phyloP scores from a whole-genome alignment of 2,113 vertebrate species.

The Mormoops blainvillei region DNA sequence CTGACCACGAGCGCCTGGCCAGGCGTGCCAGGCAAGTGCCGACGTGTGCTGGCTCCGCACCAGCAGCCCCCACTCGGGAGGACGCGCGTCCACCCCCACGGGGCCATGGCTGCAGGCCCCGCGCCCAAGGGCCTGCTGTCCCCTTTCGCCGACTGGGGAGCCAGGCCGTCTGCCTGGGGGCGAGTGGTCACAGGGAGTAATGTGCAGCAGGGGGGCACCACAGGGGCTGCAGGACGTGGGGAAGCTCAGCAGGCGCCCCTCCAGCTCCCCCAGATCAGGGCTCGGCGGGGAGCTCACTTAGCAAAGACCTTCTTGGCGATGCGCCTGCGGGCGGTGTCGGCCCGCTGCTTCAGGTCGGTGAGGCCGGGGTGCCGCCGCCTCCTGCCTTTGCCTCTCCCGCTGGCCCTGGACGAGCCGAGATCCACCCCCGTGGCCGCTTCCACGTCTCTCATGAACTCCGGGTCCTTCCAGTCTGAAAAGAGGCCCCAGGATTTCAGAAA shows the following conservation, averaged over 20 bases:
- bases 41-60: neutral
- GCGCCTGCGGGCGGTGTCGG: conserved; percentile 86
- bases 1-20: neutral
- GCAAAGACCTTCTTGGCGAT: conserved; percentile 93
- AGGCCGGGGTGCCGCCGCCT: conserved; percentile 89
- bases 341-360: conserved; percentile 88
- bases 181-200: neutral
- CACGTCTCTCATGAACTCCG: conserved; percentile 91
- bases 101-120: neutral
- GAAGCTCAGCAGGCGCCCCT: accelerated
- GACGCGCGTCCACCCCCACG: accelerated
- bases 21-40: neutral
- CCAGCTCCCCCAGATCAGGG: neutral
- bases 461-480: conserved; percentile 89
- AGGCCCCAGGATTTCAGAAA: neutral
- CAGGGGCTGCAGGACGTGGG: accelerated
- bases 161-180: accelerated
- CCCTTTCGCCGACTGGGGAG: neutral
- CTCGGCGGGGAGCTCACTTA: conserved; percentile 80
- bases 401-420: conserved; percentile 86
- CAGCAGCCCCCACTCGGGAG: neutral
- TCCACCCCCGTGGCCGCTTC: conserved; percentile 90
- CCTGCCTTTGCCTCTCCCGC: conserved; percentile 78
- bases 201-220: accelerated
- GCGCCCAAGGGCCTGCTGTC: neutral